A percentile compares a stretch with the other conserved stretches of the same genome.
Conservation (phyloP, 2,888 invertebrate genomes). For the Magallana nippona region DNA sequence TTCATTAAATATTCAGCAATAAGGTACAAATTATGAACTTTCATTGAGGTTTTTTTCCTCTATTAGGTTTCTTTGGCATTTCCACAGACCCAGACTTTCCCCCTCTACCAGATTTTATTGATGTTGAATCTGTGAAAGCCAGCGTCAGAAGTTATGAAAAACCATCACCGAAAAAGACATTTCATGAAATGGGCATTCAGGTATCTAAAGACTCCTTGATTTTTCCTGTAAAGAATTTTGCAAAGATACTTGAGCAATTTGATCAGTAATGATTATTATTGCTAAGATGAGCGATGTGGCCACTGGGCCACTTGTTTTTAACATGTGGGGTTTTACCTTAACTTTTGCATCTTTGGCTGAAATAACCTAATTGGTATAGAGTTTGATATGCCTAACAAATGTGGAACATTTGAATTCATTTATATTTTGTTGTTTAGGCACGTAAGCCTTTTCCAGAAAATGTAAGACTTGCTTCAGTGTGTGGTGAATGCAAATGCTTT, state of each 20-base stretch:
- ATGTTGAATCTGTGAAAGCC: constrained; percentile 25
- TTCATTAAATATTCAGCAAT: background rate
- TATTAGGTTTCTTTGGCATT: constrained; percentile 45
- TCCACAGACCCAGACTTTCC: constrained; percentile 30
- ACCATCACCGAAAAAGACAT: constrained; percentile 34
- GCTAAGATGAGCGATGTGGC: too few relatives aligned
- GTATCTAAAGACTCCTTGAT: constrained; percentile 4
- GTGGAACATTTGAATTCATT: too few relatives aligned
- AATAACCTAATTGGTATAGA: too few relatives aligned
- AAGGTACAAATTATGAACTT: too few relatives aligned
- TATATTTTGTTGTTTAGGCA: background rate
- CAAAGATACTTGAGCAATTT: too few relatives aligned
- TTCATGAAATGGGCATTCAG: constrained; percentile 49
- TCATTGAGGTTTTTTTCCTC: background rate
- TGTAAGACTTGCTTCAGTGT: background rate
- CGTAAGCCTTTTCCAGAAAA: background rate
- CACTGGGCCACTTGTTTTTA: too few relatives aligned
- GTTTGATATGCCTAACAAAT: too few relatives aligned
- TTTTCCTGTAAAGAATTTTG: too few relatives aligned
- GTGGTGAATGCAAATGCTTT: background rate
- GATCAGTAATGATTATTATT: too few relatives aligned
- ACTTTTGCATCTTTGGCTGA: too few relatives aligned
- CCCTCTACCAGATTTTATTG: constrained; percentile 44
- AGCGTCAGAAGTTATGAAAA: constrained; percentile 46
- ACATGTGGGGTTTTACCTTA: too few relatives aligned